phyloP scores from a whole-genome alignment of 2,888 invertebrate genomes.

The Diarsia rubi region DNA sequence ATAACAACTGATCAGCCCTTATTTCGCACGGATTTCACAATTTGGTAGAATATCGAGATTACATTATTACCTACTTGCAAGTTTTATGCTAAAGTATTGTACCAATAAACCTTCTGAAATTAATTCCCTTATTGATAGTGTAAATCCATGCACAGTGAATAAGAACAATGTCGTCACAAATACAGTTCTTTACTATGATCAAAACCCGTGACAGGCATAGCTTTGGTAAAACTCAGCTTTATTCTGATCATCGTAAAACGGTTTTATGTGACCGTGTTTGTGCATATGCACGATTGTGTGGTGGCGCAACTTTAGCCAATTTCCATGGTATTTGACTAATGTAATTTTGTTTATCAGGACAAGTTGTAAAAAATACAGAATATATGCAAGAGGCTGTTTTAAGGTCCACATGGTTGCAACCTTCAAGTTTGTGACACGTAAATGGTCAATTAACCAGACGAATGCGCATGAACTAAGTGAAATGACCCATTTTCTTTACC shows the following conservation, averaged over 20 bases:
- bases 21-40: not conserved
- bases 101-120: not conserved
- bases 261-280: not conserved
- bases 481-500: slow-evolving; percentile 43
- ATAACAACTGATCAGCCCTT: not conserved
- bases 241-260: not conserved
- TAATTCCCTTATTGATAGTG: not conserved
- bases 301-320: not conserved
- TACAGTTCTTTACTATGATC: not conserved
- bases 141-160: not conserved
- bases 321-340: not conserved
- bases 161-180: not conserved
- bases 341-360: not conserved
- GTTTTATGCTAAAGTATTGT: not conserved
- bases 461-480: slow-evolving; percentile 26
- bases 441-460: slow-evolving; percentile 36
- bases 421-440: slow-evolving; percentile 23
- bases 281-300: not conserved
- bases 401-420: not conserved
- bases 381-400: not conserved
- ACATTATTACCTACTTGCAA: not conserved
- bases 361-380: not conserved
- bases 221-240: not conserved
- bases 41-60: not conserved
- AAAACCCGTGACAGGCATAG: not conserved